Conservation (phyloP, 2,113 vertebrate species). For the Rhagologus leucostigma region DNA sequence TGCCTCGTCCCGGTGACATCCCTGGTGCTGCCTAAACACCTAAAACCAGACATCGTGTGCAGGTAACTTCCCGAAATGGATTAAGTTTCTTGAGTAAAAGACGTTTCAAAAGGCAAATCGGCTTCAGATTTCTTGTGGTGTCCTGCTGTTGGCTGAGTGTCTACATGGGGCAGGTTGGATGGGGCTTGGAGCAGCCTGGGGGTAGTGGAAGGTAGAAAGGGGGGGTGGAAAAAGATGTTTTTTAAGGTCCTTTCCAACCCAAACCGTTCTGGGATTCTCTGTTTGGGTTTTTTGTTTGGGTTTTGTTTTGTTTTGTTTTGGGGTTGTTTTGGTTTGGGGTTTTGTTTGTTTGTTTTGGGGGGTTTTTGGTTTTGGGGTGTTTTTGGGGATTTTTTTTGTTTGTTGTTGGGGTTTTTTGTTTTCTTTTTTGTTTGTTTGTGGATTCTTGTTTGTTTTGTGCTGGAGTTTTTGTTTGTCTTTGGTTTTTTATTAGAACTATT, state of each 20-base stretch:
- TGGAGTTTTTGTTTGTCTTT: background rate
- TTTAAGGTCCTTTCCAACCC: background rate
- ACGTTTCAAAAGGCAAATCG: background rate
- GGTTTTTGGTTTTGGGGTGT: background rate
- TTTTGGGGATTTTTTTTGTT: background rate
- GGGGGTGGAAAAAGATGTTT: background rate
- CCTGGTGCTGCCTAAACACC: background rate
- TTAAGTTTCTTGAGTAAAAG: background rate
- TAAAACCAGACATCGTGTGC: background rate
- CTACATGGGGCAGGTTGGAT: rapidly evolving
- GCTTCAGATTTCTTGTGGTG: background rate
- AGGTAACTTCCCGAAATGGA: background rate
- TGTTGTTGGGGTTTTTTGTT: background rate
- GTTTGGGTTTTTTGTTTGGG: background rate
- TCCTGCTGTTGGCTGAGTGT: background rate
- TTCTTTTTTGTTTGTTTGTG: background rate
- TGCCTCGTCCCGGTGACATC: background rate
- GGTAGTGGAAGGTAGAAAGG: background rate
- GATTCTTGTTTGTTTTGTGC: background rate
- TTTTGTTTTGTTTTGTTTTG: too few relatives aligned
- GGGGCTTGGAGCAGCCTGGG: background rate
- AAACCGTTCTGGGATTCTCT: background rate
- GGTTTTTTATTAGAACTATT: background rate
- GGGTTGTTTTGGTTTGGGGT: background rate
- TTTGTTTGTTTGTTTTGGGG: background rate